Conservation (phyloP, 2,113 vertebrate species). For the Carassius carassius region DNA sequence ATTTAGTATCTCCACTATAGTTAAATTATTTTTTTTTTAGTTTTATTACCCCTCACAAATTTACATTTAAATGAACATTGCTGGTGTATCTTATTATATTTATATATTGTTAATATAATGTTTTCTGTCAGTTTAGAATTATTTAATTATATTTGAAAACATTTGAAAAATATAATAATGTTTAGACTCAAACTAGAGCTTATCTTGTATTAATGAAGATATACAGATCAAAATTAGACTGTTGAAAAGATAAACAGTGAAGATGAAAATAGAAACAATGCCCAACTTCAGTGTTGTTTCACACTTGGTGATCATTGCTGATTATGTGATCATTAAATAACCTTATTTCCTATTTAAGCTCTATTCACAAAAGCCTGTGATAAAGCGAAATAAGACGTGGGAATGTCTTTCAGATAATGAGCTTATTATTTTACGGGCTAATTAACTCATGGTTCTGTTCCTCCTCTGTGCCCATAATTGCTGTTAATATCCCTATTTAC, state of each 20-base stretch:
- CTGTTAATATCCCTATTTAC: neutral
- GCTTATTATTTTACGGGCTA: constrained; percentile 11
- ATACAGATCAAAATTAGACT: neutral
- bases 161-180: neutral
- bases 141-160: neutral
- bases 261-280: neutral
- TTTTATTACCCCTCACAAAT: neutral
- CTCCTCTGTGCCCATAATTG: constrained; percentile 5
- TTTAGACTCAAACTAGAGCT: neutral
- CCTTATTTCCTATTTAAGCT: neutral
- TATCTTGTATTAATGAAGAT: neutral
- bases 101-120: neutral
- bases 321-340: neutral
- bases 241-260: neutral
- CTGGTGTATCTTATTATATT: neutral
- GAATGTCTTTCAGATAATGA: constrained; percentile 16
- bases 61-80: neutral
- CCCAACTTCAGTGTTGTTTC: neutral
- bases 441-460: constrained; percentile 28
- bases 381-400: neutral
- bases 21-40: neutral
- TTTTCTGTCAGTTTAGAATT: neutral
- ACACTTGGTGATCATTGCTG: neutral
- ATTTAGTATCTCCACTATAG: neutral
- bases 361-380: constrained; percentile 13